phyloP scores from a whole-genome alignment of 2,888 invertebrate species.

The Drosophila mimetica region DNA sequence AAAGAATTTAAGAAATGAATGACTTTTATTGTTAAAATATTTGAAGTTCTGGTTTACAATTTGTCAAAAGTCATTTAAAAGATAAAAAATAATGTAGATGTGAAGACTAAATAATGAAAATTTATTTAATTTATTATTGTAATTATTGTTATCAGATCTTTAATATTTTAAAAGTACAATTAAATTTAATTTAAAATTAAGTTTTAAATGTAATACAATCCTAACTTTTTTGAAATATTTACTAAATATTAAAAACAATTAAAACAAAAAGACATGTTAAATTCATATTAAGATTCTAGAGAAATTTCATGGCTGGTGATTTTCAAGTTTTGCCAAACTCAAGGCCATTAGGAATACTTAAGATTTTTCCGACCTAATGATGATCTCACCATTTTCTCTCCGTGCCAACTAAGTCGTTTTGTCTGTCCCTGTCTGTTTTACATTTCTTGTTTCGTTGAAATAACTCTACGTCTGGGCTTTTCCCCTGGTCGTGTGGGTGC shows the following conservation, averaged over 20 bases:
- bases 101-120: background rate
- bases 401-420: slow-evolving; percentile 12
- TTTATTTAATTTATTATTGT: background rate
- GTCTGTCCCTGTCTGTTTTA: slow-evolving; percentile 59
- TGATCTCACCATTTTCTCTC: slow-evolving; percentile 11
- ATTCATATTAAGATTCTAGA: no score
- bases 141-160: background rate
- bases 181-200: no score
- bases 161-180: background rate
- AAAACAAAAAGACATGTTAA: background rate
- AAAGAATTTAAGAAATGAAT: background rate
- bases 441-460: slow-evolving; percentile 69
- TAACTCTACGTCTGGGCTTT: slow-evolving; percentile 68
- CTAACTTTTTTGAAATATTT: no score
- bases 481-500: slow-evolving; percentile 44
- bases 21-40: background rate
- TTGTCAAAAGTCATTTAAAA: no score
- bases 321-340: background rate
- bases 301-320: no score
- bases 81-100: background rate
- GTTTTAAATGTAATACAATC: no score
- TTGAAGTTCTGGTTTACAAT: background rate
- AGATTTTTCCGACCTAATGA: background rate
- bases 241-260: background rate
- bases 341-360: background rate